Evolutionary conservation across 1,140 invertebrate species (phyloP).

Genomic region (Rhopalosiphum padi): DNA sequence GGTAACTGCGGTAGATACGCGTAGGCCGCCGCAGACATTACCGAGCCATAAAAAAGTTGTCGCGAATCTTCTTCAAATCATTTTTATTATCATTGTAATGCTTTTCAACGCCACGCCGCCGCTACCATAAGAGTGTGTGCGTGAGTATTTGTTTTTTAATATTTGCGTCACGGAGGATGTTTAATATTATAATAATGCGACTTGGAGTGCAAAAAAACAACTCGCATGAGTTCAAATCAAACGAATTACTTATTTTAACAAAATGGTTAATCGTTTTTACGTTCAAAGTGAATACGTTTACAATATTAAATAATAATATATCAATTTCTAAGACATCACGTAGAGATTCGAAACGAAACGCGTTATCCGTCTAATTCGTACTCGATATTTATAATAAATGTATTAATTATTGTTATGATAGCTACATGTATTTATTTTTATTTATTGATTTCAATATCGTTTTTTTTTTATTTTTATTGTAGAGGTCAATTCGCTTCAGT

Average conservation of each 20-base stretch:
- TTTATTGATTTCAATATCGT: background rate
- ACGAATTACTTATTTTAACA: background rate
- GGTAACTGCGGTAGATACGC: background rate
- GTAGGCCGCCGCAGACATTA: background rate
- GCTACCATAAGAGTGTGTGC: background rate
- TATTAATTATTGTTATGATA: background rate
- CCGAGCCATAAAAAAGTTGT: conserved; percentile 25
- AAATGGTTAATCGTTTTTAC: background rate
- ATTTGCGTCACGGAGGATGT: background rate
- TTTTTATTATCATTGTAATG: conserved; percentile 17
- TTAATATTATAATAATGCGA: background rate
- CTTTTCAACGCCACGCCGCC: background rate
- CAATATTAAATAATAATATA: background rate
- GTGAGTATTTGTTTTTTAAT: conserved; percentile 8
- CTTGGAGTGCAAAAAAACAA: background rate
- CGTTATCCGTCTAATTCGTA: background rate
- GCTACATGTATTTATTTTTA: background rate
- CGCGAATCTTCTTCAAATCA: conserved; percentile 25
- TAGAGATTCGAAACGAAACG: background rate
- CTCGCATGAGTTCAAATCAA: background rate
- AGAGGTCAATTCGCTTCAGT: conserved; percentile 83
- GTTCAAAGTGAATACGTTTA: background rate
- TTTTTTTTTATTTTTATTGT: conserved; percentile 59
- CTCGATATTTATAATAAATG: background rate
- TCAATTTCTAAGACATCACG: too few relatives aligned